Evolutionary conservation across 1,140 invertebrate species (phyloP).

Genomic region (Pseudomyrmex flavicornis): DNA sequence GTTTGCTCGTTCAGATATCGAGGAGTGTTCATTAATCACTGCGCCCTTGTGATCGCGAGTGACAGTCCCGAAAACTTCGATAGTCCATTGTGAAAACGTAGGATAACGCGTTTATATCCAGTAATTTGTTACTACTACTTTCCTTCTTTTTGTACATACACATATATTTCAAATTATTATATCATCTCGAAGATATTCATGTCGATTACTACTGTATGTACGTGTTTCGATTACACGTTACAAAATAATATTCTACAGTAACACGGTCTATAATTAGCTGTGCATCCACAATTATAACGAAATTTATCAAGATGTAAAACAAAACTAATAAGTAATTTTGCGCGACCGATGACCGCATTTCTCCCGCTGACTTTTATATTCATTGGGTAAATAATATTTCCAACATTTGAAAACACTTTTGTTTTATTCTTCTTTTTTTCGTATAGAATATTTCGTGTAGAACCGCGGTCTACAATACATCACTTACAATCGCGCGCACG

Average conservation of each 20-base stretch:
- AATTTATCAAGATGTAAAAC: not conserved
- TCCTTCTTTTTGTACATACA: not conserved
- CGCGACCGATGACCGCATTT: conserved; percentile 3
- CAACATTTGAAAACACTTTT: conserved; percentile 8
- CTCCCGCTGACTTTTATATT: conserved; percentile 26
- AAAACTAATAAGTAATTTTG: conserved; percentile 17
- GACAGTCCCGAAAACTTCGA: conserved; percentile 31
- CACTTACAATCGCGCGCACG: conserved; percentile 51
- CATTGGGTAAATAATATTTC: conserved; percentile 47
- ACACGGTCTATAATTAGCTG: no score
- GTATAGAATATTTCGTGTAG: conserved; percentile 58
- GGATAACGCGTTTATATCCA: conserved; percentile 13
- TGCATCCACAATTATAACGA: not conserved
- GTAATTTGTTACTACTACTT: not conserved
- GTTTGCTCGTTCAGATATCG: conserved; percentile 48
- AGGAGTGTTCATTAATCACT: conserved; percentile 28
- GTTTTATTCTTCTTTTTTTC: conserved; percentile 27
- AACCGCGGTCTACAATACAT: conserved; percentile 57
- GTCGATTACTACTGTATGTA: no score
- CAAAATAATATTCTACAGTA: not conserved
- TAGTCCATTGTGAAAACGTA: conserved; percentile 12
- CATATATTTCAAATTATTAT: no score
- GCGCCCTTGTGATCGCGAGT: conserved; percentile 36
- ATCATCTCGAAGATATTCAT: no score
- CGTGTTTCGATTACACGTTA: no score